Base-by-base conservation (phyloP, 2,113 vertebrate species). In the Romanogobio albipinnatus region DNA sequence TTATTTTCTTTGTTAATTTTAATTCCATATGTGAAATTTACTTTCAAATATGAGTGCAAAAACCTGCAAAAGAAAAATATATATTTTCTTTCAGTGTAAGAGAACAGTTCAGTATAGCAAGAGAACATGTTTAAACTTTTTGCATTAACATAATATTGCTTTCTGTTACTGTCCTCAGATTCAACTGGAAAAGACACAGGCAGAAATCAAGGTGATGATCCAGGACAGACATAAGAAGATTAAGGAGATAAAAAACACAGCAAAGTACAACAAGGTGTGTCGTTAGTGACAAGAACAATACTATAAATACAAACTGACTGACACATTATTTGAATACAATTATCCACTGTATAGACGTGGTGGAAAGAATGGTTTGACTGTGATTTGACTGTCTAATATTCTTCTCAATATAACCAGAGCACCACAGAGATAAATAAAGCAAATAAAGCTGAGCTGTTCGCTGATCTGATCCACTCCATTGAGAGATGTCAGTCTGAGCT, bases 341-440 rank as follows among this genome's bases (percentile, higher is more conserved):
- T 8, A 17, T 66, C 62, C 19, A 33, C 26, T 17, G 62, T 66
- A 36, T 17, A 66, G 62, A 64, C 26, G 1, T 22, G 66, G 33
- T 22, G 66, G 33, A 39, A 39, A 39, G 9, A 39, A 39, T 43
- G n/a, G 7, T 53, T 33, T 68, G 4, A 66, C 43, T 62, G 15
- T 77, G 19, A 51, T 53, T 47, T 26, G n/a, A 74, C 1, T 22
- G 51, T 61, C 36, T 78, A 26, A 43, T 62, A 9, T 62, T 79
- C 13, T 62, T 59, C 22, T 79, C 22, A 61, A 61, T 7, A 45
- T 61, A 26, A 62, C 58, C 39, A 84, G 82, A 76, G 76, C 81
- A 81, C 83, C 11, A 56, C 19, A 43, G 61, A 84, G 39, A 73
- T 43, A 45, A 84, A 88, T 43, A 86, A 86, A 71, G 78, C 56